phyloP scores from a whole-genome alignment of 2,113 vertebrate species.

The Rostratula benghalensis region DNA sequence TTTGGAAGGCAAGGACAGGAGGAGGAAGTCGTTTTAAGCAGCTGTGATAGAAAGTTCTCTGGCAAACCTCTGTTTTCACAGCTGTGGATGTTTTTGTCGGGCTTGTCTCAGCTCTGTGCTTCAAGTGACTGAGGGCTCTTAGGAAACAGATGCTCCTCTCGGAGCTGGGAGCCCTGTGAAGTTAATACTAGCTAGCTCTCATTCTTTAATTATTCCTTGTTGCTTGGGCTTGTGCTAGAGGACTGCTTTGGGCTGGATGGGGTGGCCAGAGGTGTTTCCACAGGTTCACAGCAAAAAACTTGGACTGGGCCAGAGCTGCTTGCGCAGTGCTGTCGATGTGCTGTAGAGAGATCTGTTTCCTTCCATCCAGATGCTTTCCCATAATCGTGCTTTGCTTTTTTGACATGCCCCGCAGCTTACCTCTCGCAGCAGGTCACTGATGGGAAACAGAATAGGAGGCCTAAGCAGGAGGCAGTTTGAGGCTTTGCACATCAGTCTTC shows the following conservation, averaged over 20 bases:
- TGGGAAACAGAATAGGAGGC: constrained; percentile 7
- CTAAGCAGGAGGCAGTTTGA: neutral
- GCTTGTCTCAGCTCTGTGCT: constrained; percentile 41
- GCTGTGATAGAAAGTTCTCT: constrained; percentile 47
- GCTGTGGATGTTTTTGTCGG: constrained; percentile 63
- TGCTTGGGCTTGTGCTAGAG: neutral
- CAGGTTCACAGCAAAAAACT: neutral
- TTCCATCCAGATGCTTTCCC: constrained; percentile 28
- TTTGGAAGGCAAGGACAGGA: neutral
- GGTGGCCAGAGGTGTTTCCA: neutral
- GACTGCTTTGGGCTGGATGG: neutral
- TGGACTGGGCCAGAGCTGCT: neutral
- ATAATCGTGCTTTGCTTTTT: neutral
- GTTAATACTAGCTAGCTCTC: neutral
- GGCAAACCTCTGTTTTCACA: constrained; percentile 69
- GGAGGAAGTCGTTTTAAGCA: constrained; percentile 25
- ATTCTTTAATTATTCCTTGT: neutral
- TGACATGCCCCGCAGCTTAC: neutral
- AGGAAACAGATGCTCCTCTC: constrained; percentile 29
- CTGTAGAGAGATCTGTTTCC: neutral
- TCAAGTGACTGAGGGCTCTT: constrained; percentile 60
- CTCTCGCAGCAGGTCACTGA: constrained; percentile 3
- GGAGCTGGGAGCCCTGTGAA: neutral
- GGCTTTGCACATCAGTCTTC: neutral
- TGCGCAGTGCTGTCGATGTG: neutral